Evolutionary conservation across 2,888 invertebrate genomes (phyloP), one percentile per base, ranked within the genome.

Genomic region (Xestia c-nigrum): DNA sequence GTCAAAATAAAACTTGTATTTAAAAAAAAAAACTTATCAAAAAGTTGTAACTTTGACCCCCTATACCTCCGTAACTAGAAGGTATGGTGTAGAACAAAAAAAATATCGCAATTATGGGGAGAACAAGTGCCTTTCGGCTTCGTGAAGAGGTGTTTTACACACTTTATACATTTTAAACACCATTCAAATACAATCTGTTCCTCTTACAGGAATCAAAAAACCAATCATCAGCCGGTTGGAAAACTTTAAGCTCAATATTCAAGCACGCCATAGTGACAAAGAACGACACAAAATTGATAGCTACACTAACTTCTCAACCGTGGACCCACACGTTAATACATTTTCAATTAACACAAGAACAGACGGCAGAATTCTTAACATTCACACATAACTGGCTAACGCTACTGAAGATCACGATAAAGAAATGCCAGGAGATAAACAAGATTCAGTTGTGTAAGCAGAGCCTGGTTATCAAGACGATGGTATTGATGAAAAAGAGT

Each of bases 251-350:
- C 69, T 90, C 96, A 0, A 92, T 96, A 57, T 96, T 95, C 87
- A 95, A 94, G 89, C 92, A 96, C 85, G 95, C 95, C 1, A 93
- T 96, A 19, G 87, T 92, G 0, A 88, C 91, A 3, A 94, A 93
- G 85, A 94, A 94, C 74, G 96, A 96, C 72, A 87, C 93, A 1
- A 93, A 92, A 71, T 76, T 96, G 6, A 93, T 94, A 0, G 93
- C 94, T 1, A 92, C 89, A 3, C 88, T 96, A 0, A 95, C 95
- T 3, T 94, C 94, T 0, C 96, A 96, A 83, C 95, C 96, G 0
- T 96, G 96, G 96, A 96, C 95, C 0, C 94, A 95, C 85, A 93
- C 92, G 0, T 87, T 96, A 3, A 91, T 96, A 87, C 92, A 94
- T 74, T 96, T 95, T 83, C 96, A 96, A 92, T 82, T 96, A n/a